phyloP scores from a whole-genome alignment of 2,797 vertebrate species.

The Acestrorhynchus altus region DNA sequence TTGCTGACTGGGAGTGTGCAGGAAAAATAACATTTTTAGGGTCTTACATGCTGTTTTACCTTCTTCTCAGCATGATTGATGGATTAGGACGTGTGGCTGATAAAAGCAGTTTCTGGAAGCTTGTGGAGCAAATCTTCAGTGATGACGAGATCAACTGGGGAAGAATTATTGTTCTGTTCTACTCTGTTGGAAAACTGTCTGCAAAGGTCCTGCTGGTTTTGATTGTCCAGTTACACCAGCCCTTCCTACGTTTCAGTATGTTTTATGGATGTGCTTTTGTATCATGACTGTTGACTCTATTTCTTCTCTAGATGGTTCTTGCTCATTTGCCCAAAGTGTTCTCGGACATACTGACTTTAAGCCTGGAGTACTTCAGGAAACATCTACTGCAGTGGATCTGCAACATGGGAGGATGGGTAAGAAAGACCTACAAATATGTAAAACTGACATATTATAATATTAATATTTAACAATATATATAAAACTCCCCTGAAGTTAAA shows the following conservation, averaged over 20 bases:
- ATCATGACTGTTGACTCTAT: background rate
- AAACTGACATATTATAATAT: background rate
- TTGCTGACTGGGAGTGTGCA: background rate
- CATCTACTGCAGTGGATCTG: constrained; percentile 70
- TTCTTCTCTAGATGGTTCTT: constrained; percentile 63
- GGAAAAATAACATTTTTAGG: no score
- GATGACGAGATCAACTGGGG: constrained; percentile 71
- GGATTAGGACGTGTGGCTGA: constrained; percentile 39
- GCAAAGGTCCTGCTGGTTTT: constrained; percentile 61
- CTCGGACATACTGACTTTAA: constrained; percentile 62
- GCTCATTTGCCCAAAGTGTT: constrained; percentile 62
- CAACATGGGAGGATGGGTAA: constrained; percentile 74
- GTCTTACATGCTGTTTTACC: no score
- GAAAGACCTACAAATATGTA: constrained; percentile 18
- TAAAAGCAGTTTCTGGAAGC: constrained; percentile 43
- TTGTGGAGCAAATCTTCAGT: constrained; percentile 64
- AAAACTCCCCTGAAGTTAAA: no score
- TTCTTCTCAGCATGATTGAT: constrained; percentile 48
- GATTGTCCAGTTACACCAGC: background rate
- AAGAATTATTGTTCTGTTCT: constrained; percentile 73
- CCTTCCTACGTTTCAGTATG: background rate
- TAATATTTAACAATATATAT: no score
- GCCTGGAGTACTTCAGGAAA: constrained; percentile 65
- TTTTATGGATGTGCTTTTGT: constrained; percentile 4
- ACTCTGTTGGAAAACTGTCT: constrained; percentile 68